Evolutionary conservation across 2,113 vertebrate genomes (phyloP).

Genomic region (Lamprologus speciosus): DNA sequence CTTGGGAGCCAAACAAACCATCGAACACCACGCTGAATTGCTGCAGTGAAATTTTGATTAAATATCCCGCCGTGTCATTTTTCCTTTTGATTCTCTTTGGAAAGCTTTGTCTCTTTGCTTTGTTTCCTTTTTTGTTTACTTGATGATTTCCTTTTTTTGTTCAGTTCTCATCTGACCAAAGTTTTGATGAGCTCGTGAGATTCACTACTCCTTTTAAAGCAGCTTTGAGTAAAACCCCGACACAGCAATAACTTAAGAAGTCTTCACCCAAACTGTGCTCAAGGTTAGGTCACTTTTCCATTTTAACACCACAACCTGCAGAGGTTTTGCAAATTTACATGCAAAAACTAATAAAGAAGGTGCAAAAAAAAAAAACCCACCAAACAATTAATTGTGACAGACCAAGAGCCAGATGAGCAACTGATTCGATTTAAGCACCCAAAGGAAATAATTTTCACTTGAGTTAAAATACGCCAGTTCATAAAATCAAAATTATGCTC

Average conservation of each 20-base stretch:
- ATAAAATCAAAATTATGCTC: neutral
- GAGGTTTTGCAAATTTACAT: neutral
- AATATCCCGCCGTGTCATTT: neutral
- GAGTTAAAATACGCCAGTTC: neutral
- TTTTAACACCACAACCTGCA: neutral
- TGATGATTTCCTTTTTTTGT: neutral
- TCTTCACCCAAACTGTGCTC: neutral
- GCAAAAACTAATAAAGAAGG: neutral
- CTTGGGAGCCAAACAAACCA: accelerated
- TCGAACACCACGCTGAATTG: accelerated
- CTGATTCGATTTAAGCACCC: neutral
- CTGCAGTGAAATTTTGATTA: neutral
- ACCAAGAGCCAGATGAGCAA: neutral
- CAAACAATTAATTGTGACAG: neutral
- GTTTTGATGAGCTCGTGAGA: neutral
- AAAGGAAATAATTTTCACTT: neutral
- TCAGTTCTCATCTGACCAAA: neutral
- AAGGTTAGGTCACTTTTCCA: neutral
- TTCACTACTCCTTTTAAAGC: neutral
- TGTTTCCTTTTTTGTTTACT: neutral
- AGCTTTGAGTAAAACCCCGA: neutral
- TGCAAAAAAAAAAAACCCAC: accelerated
- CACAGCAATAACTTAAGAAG: neutral
- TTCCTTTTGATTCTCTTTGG: neutral
- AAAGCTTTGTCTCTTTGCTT: neutral